Percentiles rank a stretch among this genome's conserved stretches.
phyloP scores from a whole-genome alignment of 2,888 invertebrate species.

The Ichneumoninae sp. region DNA sequence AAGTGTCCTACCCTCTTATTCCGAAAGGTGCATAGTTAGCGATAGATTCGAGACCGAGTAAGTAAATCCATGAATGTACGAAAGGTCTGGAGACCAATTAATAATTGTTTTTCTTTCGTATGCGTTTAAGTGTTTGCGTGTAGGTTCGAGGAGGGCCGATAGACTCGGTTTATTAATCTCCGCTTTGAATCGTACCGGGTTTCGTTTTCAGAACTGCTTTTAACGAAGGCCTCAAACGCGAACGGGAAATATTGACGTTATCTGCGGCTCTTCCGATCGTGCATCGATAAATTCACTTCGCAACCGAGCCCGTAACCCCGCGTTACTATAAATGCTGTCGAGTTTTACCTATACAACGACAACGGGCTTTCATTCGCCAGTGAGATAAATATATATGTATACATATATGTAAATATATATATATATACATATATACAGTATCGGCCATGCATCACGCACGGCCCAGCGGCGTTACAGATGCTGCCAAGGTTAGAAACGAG shows the following conservation, averaged over 20 bases:
- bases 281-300: slow-evolving; percentile 8
- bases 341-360: slow-evolving; percentile 4
- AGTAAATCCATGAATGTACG: too few relatives aligned
- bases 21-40: too few relatives aligned
- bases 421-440: not conserved
- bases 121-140: too few relatives aligned
- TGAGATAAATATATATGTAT: not conserved
- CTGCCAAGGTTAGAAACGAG: slow-evolving; percentile 13
- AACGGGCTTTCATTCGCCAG: slow-evolving; percentile 6
- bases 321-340: slow-evolving; percentile 12
- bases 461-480: not conserved
- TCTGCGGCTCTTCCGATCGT: slow-evolving; percentile 13
- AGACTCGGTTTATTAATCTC: too few relatives aligned
- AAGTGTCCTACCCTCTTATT: too few relatives aligned
- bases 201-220: slow-evolving; percentile 48
- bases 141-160: too few relatives aligned
- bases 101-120: too few relatives aligned
- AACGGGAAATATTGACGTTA: slow-evolving; percentile 40
- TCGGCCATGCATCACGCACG: slow-evolving; percentile 6
- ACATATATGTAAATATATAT: too few relatives aligned
- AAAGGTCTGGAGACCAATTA: too few relatives aligned
- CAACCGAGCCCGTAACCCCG: slow-evolving; percentile 19
- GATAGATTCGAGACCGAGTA: not conserved
- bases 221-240: slow-evolving; percentile 45
- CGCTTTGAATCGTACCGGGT: not conserved